Conservation (phyloP, 2,113 vertebrate species). For the Ophiodon elongatus region DNA sequence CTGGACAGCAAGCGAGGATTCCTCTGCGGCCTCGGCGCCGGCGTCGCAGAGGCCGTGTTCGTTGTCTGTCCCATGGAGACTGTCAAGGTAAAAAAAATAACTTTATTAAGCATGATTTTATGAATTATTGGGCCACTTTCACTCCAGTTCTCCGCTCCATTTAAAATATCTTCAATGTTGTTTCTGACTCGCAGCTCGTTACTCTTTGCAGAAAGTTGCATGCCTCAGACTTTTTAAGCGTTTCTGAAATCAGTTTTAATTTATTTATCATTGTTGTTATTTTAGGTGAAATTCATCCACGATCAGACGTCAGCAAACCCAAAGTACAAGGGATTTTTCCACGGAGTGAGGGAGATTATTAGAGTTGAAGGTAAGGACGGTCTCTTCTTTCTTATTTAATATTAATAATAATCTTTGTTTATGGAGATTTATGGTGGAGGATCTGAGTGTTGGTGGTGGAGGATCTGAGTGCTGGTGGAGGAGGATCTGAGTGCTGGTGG, state of each 20-base stretch:
- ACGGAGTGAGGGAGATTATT: conserved; percentile 94
- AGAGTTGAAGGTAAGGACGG: conserved; percentile 86
- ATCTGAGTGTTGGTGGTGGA: no score
- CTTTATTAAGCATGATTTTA: not conserved
- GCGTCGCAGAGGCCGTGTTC: conserved; percentile 92
- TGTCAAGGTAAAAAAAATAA: conserved; percentile 87
- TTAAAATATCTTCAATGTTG: not conserved
- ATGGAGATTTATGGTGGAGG: no score
- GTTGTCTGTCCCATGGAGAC: conserved; percentile 99
- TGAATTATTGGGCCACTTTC: not conserved
- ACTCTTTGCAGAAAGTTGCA: no score
- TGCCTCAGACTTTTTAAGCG: accelerated
- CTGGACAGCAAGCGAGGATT: conserved; percentile 91
- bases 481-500: no score
- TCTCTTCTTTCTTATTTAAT: not conserved
- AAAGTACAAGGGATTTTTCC: conserved; percentile 95
- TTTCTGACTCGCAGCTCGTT: no score
- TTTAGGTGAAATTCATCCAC: conserved; percentile 97
- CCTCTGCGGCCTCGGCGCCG: conserved; percentile 93
- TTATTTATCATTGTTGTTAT: conserved; percentile 16
- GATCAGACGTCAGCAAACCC: conserved; percentile 94
- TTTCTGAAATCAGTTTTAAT: not conserved
- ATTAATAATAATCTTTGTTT: not conserved
- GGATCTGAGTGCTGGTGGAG: no score
- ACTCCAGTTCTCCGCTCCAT: not conserved